A percentile compares a stretch with the other conserved stretches of the same genome.
phyloP scores from a whole-genome alignment of 2,113 vertebrate genomes.

The Xyliphius kryptos region DNA sequence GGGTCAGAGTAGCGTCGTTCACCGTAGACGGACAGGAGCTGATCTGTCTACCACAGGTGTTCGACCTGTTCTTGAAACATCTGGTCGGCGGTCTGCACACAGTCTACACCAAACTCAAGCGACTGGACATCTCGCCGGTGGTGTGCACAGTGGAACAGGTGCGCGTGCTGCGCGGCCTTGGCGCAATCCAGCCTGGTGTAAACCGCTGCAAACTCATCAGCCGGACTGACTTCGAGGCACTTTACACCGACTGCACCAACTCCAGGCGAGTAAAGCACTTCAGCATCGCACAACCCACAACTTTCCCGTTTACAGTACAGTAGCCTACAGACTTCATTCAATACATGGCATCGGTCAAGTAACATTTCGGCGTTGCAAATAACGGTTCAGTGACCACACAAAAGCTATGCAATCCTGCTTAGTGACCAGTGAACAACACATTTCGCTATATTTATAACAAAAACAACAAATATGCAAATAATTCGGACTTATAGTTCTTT shows the following conservation, averaged over 20 bases:
- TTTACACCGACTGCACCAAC: constrained; percentile 86
- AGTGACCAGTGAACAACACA: too few species aligned
- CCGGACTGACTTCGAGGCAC: constrained; percentile 83
- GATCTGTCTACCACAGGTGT: constrained; percentile 88
- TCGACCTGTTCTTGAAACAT: constrained; percentile 84
- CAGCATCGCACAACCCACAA: too few species aligned
- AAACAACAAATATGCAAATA: too few species aligned
- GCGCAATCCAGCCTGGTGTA: constrained; percentile 89
- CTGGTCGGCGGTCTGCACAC: constrained; percentile 86
- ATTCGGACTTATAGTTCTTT: too few species aligned
- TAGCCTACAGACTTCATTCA: too few species aligned
- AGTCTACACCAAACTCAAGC: constrained; percentile 90
- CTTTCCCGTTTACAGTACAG: too few species aligned
- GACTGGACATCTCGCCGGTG: constrained; percentile 82
- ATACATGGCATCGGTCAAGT: too few species aligned
- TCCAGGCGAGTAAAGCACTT: constrained; percentile 78
- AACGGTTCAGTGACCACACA: too few species aligned
- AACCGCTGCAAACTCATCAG: constrained; percentile 93
- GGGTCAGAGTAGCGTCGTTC: constrained; percentile 86
- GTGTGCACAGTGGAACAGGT: constrained; percentile 92
- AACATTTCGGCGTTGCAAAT: too few species aligned
- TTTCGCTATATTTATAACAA: too few species aligned
- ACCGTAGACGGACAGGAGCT: constrained; percentile 79
- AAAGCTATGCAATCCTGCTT: too few species aligned
- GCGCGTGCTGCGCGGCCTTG: constrained; percentile 82